Conservation (phyloP, 2,888 invertebrate genomes). For the Baccha elongata region DNA sequence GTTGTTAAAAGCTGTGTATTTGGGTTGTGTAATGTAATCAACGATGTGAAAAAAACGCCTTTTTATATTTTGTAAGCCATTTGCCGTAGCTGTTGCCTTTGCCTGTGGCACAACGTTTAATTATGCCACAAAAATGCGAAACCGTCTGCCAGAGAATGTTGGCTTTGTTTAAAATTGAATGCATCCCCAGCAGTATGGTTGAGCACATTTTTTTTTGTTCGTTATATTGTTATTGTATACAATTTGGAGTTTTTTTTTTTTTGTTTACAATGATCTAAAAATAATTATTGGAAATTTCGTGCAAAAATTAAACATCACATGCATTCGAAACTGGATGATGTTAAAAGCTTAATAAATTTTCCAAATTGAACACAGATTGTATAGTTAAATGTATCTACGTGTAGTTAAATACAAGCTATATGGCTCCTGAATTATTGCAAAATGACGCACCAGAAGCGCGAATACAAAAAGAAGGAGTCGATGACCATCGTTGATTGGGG, state of each 20-base stretch:
- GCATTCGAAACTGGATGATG: background rate
- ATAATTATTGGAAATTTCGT: constrained; percentile 54
- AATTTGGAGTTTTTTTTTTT: constrained; percentile 45
- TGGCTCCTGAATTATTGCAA: constrained; percentile 7
- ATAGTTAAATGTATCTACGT: background rate
- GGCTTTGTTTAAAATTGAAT: constrained; percentile 35
- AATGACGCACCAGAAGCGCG: constrained; percentile 30
- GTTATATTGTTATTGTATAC: background rate
- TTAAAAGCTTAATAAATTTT: constrained; percentile 26
- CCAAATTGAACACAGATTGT: constrained; percentile 1
- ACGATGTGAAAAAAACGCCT: constrained; percentile 28
- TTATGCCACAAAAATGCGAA: constrained; percentile 38
- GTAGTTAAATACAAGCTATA: background rate
- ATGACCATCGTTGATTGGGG: constrained; percentile 6
- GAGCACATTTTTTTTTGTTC: constrained; percentile 14
- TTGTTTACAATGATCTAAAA: constrained; percentile 63
- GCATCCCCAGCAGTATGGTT: constrained; percentile 44
- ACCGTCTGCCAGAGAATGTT: constrained; percentile 14
- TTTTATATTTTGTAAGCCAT: background rate
- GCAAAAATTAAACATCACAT: constrained; percentile 40
- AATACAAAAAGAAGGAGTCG: constrained; percentile 10
- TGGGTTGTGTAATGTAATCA: constrained; percentile 33
- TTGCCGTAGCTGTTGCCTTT: background rate
- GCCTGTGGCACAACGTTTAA: constrained; percentile 36
- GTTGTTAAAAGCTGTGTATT: constrained; percentile 15